Evolutionary conservation across 2,888 invertebrate species (phyloP), one percentile per base, ranked within the genome.

Genomic region (Drosophila affinis): DNA sequence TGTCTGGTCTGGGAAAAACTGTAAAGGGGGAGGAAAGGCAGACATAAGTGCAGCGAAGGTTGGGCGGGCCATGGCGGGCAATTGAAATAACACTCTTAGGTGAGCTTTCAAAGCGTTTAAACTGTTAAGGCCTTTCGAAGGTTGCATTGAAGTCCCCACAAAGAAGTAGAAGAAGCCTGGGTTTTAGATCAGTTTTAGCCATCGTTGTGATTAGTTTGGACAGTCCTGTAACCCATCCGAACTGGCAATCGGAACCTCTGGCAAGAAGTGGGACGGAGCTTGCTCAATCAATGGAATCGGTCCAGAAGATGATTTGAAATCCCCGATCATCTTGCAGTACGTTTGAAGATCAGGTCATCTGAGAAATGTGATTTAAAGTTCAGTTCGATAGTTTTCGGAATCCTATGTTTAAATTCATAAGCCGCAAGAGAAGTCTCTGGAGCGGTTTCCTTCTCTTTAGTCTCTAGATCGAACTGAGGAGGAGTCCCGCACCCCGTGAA

Each of bases 41-140:
- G 0, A 27, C 65, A 64, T 29, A 65, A 48, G 48, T 65, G 39
- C 64, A 52, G 10, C n/a, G 12, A 47, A 17, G 34, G 12, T 12
- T 12, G 12, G 34, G 34, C 34, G 12, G 34, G 12, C 34, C 12
- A 34, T 34, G 34, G 34, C 12, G 48, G 64, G 12, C 48, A 67
- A 49, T 65, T 65, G 54, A 34, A n/a, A 67, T 44, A 49, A 32
- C 39, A 47, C 27, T 61, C n/a, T 61, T 34, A 14, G 24, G 14
- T 7, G 14, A 24, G 24, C 21, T 18, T 14, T 39, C 14, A 39
- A 61, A 51, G 17, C 51, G n/a, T 3, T 47, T 39, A 53, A 48
- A 1, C 24, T 5, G 1, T 24, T 24, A 24, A 53, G 47, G 18
- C 17, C 46, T 32, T 67, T 53, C 48, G 68, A 65, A 65, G 68